Evolutionary conservation across 2,113 vertebrate genomes (phyloP), one percentile per base, ranked within the genome.

Genomic region (Microcebus ravelobensis): DNA sequence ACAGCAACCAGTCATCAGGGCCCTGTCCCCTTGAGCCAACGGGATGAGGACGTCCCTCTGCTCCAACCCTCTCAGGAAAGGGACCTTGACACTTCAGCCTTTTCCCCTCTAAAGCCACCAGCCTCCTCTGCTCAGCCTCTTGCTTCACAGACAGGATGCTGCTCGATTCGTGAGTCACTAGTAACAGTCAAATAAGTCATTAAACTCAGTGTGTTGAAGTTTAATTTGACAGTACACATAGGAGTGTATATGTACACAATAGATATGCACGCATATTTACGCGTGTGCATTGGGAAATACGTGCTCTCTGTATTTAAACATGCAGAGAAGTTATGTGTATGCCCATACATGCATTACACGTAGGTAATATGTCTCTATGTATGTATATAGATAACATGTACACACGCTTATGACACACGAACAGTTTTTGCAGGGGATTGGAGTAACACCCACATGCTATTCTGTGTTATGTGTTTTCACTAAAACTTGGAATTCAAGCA

Each of bases 81-180:
- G 15, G 42, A 52, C 48, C 15, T 21, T 11, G 31, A 34, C 10
- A n/a, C 27, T 29, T 63, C 61, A 63, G 61, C 10, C 25, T 63
- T 52, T 52, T 52, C 48, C 52, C 25, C 27, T 77, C 8, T 52
- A 11, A 50, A 77, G 5, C 14, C 48, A n/a, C 14, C 48, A n/a
- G 8, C 67, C 34, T 67, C 15, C 27, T 76, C 31, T 45, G 15
- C 31, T 52, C 31, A 14, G 2, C 48, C 48, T 48, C 10, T 71
- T 70, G 34, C 18, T 36, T 70, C 8, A 18, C 5, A 50, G 48
- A 77, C 12, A 31, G 34, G 74, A 34, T 20, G 74, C 10, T 21
- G 48, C 48, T 29, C 1, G 0, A 20, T 34, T 52, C 31, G 6
- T 12, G 48, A n/a, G 12, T 13, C 10, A 0, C 31, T 52, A 13